Percentiles rank a stretch among this genome's conserved stretches.
Evolutionary conservation across 1,140 invertebrate species (phyloP).

Genomic region (Nasonia vitripennis): DNA sequence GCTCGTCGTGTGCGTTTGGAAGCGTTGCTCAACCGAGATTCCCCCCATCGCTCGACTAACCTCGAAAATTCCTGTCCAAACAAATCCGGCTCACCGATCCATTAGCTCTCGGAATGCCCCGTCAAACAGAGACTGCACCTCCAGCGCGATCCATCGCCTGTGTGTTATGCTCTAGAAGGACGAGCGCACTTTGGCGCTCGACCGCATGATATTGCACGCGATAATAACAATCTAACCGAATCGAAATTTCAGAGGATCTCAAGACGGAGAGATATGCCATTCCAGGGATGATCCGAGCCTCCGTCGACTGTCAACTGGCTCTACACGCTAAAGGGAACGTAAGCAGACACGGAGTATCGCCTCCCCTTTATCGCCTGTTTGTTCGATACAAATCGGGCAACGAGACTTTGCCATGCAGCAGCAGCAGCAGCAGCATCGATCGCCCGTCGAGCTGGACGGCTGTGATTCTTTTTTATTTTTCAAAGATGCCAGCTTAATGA

Average conservation of each 20-base stretch:
- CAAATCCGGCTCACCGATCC: not conserved
- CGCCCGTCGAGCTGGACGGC: not conserved
- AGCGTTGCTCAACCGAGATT: too few species aligned
- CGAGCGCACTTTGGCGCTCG: too few species aligned
- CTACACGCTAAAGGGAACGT: not conserved
- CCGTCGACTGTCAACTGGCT: conserved; percentile 28
- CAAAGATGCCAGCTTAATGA: not conserved
- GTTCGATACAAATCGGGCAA: conserved; percentile 63
- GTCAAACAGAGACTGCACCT: not conserved
- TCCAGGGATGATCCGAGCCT: not conserved
- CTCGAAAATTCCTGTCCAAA: not conserved
- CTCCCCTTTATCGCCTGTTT: conserved; percentile 53
- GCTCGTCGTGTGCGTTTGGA: too few species aligned
- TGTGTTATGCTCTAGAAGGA: too few species aligned
- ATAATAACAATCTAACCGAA: not conserved
- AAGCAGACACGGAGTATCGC: not conserved
- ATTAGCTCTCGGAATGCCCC: too few species aligned
- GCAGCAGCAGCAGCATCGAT: not conserved
- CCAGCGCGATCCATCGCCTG: too few species aligned
- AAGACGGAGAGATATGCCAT: not conserved
- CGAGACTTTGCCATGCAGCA: not conserved
- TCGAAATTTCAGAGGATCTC: not conserved
- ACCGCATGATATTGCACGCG: too few species aligned
- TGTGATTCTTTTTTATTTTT: not conserved
- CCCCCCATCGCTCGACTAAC: not conserved